Percentiles rank a stretch among this genome's conserved stretches.
Conservation (phyloP, 1,140 invertebrate species). For the Panulirus ornatus region DNA sequence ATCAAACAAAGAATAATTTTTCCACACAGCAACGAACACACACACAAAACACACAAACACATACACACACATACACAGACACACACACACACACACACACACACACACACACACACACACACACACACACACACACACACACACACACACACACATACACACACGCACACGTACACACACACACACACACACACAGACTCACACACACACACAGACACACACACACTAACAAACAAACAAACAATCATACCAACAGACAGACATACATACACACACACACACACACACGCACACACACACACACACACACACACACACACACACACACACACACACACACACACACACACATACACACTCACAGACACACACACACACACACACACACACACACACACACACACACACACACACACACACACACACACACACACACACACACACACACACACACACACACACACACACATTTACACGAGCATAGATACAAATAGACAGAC, state of each 20-base stretch:
- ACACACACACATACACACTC: too few species aligned
- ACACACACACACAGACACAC: conserved; percentile 2
- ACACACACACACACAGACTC: background rate
- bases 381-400: too few species aligned
- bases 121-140: background rate
- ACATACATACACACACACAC: background rate
- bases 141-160: conserved; percentile 7
- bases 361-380: too few species aligned
- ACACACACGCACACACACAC: conserved; percentile 6
- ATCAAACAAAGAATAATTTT: too few species aligned
- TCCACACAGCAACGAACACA: background rate
- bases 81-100: conserved; percentile 16
- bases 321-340: conserved; percentile 14
- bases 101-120: conserved; percentile 17
- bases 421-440: too few species aligned
- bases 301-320: conserved; percentile 7
- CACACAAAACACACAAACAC: conserved; percentile 3
- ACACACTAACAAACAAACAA: background rate
- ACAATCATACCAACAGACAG: background rate
- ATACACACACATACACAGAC: background rate
- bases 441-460: too few species aligned
- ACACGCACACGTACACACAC: conserved; percentile 6
- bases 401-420: too few species aligned
- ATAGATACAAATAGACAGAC: too few species aligned
- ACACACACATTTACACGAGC: too few species aligned